Evolutionary conservation across 2,113 vertebrate genomes (phyloP), one percentile per base, ranked within the genome.

Genomic region (Pterocles burchelli): DNA sequence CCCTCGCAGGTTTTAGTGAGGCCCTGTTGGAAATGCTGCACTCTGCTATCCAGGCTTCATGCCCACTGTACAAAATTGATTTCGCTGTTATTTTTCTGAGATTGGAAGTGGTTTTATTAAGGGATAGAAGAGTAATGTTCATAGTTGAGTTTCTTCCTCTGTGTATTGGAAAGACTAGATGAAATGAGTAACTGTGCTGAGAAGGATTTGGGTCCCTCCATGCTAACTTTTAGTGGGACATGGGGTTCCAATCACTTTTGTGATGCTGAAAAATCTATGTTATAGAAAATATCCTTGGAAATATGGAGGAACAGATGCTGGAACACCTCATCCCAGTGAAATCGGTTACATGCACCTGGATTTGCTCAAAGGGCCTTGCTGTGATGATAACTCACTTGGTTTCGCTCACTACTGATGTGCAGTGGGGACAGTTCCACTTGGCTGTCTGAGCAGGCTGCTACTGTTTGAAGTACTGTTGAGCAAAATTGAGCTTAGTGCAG

Each of bases 391-490:
- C 49, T 76, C 78, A 82, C 6, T 93, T 88, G 96, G 96, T 97
- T 97, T 97, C 94, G 80, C 97, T 96, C 61, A 18, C 72, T 95
- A 13, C 96, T 90, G 95, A 96, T 67, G 41, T 80, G 48, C 61
- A 31, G 83, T 97, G 90, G 7, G 29, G 96, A 97, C 95, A 66
- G 36, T 92, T 97, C 94, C 94, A 90, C 96, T 97, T 97, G 97
- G 95, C 97, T 97, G 96, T 95, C 96, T 95, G 97, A 96, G 95
- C 94, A 79, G 88, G 94, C 88, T 65, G 33, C 33, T 87, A 5
- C 84, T 59, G 11, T 74, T 63, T 38, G 14, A 73, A 83, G 57
- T 81, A 28, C 26, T 10, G 5, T 41, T 67, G 66, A 79, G 74
- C 57, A 58, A 81, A 90, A 62, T 0, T 29, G 43, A 71, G 26